Evolutionary conservation across 2,113 vertebrate genomes (phyloP).

Genomic region (Lota lota): DNA sequence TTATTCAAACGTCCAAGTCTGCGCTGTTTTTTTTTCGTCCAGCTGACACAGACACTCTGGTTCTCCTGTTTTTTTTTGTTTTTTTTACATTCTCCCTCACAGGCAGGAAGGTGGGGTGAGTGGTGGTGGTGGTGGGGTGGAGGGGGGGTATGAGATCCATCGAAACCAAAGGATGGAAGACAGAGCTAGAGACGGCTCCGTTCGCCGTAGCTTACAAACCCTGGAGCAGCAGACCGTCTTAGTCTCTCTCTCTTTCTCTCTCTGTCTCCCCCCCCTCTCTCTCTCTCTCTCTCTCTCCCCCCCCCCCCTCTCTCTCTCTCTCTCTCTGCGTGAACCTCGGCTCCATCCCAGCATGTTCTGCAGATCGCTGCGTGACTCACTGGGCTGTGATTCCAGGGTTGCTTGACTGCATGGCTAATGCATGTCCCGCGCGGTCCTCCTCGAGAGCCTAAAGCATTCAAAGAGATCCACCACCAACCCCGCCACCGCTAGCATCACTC

Average conservation of each 20-base stretch:
- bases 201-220: background rate
- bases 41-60: background rate
- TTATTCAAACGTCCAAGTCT: constrained; percentile 34
- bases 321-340: constrained; percentile 42
- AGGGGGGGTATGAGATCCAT: too few relatives aligned
- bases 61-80: too few relatives aligned
- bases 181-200: too few relatives aligned
- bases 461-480: constrained; percentile 10
- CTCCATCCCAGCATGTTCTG: constrained; percentile 71
- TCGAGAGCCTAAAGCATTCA: constrained; percentile 8
- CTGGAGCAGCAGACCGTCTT: background rate
- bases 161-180: too few relatives aligned
- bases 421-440: constrained; percentile 39
- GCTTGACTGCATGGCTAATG: constrained; percentile 44
- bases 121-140: too few relatives aligned
- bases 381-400: constrained; percentile 48
- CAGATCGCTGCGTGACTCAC: constrained; percentile 74
- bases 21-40: background rate
- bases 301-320: constrained; percentile 15
- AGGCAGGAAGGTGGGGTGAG: background rate
- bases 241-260: constrained; percentile 7
- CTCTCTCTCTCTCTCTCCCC: constrained; percentile 35
- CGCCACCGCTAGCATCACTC: background rate
- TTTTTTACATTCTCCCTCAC: too few relatives aligned
- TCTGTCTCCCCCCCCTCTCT: constrained; percentile 3